Evolutionary conservation across 2,113 vertebrate species (phyloP).

Genomic region (Eulemur rufifrons): DNA sequence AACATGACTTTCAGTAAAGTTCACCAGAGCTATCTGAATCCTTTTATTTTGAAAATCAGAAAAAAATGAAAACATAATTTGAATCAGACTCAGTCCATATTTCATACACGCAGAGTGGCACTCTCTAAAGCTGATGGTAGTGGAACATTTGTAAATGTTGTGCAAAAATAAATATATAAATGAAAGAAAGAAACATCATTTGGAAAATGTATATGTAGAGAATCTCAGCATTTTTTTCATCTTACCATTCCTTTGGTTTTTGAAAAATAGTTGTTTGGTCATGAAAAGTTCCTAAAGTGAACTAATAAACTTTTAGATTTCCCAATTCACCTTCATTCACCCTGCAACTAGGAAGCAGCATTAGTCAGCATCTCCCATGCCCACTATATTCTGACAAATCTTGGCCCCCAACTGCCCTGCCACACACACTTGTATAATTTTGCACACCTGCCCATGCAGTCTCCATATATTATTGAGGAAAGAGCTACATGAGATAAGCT

Average conservation of each 20-base stretch:
- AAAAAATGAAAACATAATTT: background rate
- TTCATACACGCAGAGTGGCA: background rate
- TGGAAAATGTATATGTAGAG: background rate
- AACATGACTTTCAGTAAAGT: background rate
- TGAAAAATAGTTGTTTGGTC: background rate
- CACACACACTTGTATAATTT: accelerated
- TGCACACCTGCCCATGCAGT: accelerated
- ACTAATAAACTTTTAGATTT: background rate
- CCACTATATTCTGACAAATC: background rate
- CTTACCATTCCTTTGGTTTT: background rate
- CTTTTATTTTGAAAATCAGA: background rate
- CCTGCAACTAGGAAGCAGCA: background rate
- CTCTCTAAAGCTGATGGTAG: background rate
- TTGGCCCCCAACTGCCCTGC: no score
- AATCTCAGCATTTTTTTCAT: background rate
- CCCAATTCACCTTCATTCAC: background rate
- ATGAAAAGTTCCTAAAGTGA: background rate
- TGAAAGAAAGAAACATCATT: background rate
- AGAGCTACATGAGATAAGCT: background rate
- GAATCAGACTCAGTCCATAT: background rate
- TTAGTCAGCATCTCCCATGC: background rate
- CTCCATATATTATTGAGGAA: background rate
- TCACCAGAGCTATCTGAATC: background rate
- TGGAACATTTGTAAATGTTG: background rate
- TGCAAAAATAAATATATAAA: background rate